phyloP scores from a whole-genome alignment of 2,113 vertebrate species.

The Leuciscus idus region DNA sequence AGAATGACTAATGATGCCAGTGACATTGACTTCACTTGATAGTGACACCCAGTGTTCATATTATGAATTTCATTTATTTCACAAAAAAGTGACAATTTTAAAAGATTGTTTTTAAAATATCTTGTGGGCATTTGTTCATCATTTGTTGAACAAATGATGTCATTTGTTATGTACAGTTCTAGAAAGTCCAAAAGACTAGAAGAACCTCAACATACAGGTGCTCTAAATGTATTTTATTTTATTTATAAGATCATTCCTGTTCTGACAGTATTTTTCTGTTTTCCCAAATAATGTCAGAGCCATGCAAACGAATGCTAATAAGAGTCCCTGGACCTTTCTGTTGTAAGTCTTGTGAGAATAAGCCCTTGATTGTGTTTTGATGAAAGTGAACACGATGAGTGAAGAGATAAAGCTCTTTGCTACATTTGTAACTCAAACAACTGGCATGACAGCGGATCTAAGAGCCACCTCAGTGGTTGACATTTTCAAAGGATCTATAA shows the following conservation, averaged over 20 bases:
- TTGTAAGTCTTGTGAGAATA: background rate
- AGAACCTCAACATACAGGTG: background rate
- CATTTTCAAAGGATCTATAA: slow-evolving; percentile 51
- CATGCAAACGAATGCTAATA: background rate
- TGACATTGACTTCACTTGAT: background rate
- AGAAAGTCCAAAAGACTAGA: too few species aligned
- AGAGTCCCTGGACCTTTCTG: background rate
- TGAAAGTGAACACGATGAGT: background rate
- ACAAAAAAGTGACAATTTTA: background rate
- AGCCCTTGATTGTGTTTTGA: slow-evolving; percentile 23
- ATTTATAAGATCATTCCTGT: background rate
- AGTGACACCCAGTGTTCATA: background rate
- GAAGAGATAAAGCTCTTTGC: slow-evolving; percentile 22
- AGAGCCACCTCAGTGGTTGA: slow-evolving; percentile 29
- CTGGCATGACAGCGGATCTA: slow-evolving; percentile 7
- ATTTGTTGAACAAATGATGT: too few species aligned
- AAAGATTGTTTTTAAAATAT: background rate
- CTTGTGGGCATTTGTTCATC: too few species aligned
- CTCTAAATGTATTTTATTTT: background rate
- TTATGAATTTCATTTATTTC: background rate
- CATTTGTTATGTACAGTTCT: background rate
- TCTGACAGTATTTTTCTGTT: background rate
- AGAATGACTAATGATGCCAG: background rate
- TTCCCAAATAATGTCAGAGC: background rate
- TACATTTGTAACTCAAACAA: slow-evolving; percentile 32